Conservation (phyloP, 2,888 invertebrate species). For the Eudasyphora cyanicolor region DNA sequence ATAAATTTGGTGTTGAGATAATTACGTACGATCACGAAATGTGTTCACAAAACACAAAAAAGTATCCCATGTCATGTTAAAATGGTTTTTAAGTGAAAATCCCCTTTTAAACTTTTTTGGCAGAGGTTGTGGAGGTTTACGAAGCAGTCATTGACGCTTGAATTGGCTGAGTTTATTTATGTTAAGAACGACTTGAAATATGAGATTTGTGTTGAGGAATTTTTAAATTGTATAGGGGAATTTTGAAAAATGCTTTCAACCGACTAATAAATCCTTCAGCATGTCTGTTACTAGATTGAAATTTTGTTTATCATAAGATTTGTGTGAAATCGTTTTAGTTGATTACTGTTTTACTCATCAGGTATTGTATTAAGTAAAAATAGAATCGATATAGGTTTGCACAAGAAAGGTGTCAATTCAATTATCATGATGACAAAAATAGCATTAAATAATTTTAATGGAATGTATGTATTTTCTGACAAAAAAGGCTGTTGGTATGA, state of each 20-base stretch:
- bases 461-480: too few relatives aligned
- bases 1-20: constrained; percentile 59
- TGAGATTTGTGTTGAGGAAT: neutral
- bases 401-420: too few relatives aligned
- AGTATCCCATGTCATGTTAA: constrained; percentile 59
- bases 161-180: constrained; percentile 2
- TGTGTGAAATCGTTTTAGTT: too few relatives aligned
- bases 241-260: neutral
- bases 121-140: neutral
- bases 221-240: neutral
- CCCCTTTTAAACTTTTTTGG: neutral
- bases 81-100: constrained; percentile 27
- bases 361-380: too few relatives aligned
- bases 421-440: too few relatives aligned
- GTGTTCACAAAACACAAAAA: constrained; percentile 42
- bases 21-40: constrained; percentile 52
- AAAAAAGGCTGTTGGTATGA: too few relatives aligned
- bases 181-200: neutral
- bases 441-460: too few relatives aligned
- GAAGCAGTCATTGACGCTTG: neutral
- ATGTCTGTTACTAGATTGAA: too few relatives aligned
- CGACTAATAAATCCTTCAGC: neutral
- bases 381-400: too few relatives aligned
- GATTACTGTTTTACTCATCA: too few relatives aligned
- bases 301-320: too few relatives aligned